Conservation (phyloP, 2,888 invertebrate species). For the Cryptus viduatorius region DNA sequence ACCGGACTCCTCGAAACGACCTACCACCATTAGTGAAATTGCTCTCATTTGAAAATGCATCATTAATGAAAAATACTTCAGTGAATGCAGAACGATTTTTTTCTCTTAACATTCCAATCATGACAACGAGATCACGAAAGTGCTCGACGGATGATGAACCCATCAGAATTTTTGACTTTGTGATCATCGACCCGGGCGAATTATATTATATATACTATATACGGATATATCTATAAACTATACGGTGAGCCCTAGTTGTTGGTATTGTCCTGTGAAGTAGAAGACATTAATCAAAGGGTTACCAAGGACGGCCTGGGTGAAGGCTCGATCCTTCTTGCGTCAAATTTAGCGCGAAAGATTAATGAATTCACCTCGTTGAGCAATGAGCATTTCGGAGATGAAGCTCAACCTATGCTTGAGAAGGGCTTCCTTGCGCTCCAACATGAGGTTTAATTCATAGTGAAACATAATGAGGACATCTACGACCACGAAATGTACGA, state of each 20-base stretch:
- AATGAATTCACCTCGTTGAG: slow-evolving; percentile 21
- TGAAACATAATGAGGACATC: background rate
- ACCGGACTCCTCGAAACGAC: background rate
- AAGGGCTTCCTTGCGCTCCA: background rate
- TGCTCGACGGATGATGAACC: background rate
- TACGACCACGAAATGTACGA: background rate
- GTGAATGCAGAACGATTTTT: background rate
- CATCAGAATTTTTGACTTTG: background rate
- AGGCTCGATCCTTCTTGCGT: slow-evolving; percentile 15
- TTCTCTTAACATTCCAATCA: background rate
- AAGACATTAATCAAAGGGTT: slow-evolving; percentile 51
- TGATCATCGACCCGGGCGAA: background rate
- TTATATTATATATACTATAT: background rate
- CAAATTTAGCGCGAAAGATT: slow-evolving; percentile 47
- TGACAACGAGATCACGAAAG: background rate
- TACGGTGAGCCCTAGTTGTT: background rate
- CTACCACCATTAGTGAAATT: slow-evolving; percentile 22
- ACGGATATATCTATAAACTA: background rate
- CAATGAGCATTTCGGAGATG: slow-evolving; percentile 2
- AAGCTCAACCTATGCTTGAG: background rate
- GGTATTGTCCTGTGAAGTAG: background rate
- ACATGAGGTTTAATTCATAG: background rate
- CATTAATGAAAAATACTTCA: slow-evolving; percentile 22
- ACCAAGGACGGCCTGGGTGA: slow-evolving; percentile 12
- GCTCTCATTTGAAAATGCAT: background rate